Evolutionary conservation across 2,888 invertebrate genomes (phyloP).

Genomic region (Lasioglossum oenotherae): DNA sequence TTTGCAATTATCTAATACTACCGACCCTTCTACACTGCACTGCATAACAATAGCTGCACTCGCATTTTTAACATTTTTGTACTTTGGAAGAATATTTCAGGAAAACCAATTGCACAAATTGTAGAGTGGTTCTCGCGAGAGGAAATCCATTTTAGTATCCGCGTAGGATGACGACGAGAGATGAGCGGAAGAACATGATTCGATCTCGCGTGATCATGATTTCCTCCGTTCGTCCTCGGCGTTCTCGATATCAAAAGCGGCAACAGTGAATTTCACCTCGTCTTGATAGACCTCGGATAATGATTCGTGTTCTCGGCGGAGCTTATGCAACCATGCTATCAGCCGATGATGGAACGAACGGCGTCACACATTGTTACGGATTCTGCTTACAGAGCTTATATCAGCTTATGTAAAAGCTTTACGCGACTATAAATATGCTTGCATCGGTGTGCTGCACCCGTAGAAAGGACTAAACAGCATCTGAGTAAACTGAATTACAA

Average conservation of each 20-base stretch:
- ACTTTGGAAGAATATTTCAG: too few species aligned
- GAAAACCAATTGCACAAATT: too few species aligned
- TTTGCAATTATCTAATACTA: too few species aligned
- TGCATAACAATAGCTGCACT: too few species aligned
- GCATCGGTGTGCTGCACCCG: slow-evolving; percentile 51
- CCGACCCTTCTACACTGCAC: too few species aligned
- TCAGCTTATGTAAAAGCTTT: slow-evolving; percentile 70
- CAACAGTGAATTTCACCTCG: slow-evolving; percentile 36
- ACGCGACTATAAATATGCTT: slow-evolving; percentile 25
- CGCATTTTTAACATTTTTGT: too few species aligned
- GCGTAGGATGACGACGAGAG: neutral
- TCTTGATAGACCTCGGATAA: slow-evolving; percentile 20
- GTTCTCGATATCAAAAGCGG: neutral
- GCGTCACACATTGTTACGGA: slow-evolving; percentile 64
- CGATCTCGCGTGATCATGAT: neutral
- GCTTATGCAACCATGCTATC: slow-evolving; percentile 62
- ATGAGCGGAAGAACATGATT: neutral
- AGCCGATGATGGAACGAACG: slow-evolving; percentile 44
- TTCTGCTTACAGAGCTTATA: slow-evolving; percentile 69
- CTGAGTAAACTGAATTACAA: slow-evolving; percentile 33
- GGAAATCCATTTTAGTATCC: neutral
- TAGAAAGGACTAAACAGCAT: slow-evolving; percentile 52
- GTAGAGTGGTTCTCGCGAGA: neutral
- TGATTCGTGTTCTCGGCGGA: slow-evolving; percentile 8
- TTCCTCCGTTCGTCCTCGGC: slow-evolving; percentile 20